A percentile compares a stretch with the other conserved stretches of the same genome.
Conservation (phyloP, 2,888 invertebrate genomes). For the Lucinisca nassula region DNA sequence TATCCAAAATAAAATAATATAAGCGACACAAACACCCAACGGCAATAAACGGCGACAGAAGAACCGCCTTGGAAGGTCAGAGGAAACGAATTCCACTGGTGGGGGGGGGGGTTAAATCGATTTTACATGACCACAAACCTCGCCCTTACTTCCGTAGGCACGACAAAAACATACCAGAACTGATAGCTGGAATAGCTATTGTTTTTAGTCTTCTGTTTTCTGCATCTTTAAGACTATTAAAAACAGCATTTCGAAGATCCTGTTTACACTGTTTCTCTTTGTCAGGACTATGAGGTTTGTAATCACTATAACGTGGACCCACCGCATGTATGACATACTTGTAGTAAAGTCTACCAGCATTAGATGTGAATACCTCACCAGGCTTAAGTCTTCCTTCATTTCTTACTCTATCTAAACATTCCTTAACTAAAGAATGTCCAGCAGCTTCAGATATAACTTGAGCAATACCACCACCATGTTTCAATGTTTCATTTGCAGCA, state of each 20-base stretch:
- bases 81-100: no score
- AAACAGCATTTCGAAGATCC: conserved; percentile 42
- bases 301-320: conserved; percentile 50
- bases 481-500: conserved; percentile 65
- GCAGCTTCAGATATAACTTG: conserved; percentile 59
- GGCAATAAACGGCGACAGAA: no score
- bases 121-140: no score
- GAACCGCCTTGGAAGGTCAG: no score
- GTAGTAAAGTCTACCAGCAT: conserved; percentile 50
- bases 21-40: no score
- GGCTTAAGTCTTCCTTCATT: conserved; percentile 17
- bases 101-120: no score
- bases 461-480: conserved; percentile 68
- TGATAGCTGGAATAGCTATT: conserved; percentile 61
- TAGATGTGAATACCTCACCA: conserved; percentile 18
- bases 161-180: no score
- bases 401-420: conserved; percentile 35
- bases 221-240: conserved; percentile 41
- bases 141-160: no score
- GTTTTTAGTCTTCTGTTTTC: conserved; percentile 28
- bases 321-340: conserved; percentile 62
- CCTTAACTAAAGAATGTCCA: conserved; percentile 48
- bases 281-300: conserved; percentile 9
- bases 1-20: no score
- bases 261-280: conserved; percentile 14